Evolutionary conservation across 2,888 invertebrate species (phyloP), one percentile per base, ranked within the genome.

Genomic region (Hedychridium roseum): DNA sequence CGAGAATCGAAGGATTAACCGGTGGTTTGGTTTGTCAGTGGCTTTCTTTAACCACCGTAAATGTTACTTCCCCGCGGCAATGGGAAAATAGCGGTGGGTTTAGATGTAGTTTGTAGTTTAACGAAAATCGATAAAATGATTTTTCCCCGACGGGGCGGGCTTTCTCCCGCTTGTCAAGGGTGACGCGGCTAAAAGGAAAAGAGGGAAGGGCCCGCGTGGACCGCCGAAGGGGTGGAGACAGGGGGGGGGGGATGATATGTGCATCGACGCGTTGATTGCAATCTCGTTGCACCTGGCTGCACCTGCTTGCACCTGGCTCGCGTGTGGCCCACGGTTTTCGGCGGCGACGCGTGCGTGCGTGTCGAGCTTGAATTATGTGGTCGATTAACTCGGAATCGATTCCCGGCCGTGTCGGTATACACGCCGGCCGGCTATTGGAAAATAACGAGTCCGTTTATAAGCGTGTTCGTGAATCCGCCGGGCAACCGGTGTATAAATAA

Each of bases 331-430:
- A 26, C 36, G 53, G 49, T 49, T 55, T 43, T 43, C 43, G 50
- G 44, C 21, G 43, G 32, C 23, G 34, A 50, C 52, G 50, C 51
- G 51, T 41, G 40, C 46, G 3, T 12, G 20, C 34, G 43, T 43
- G 41, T 43, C 41, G 41, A 34, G 40, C 44, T 37, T 60, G 54
- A 64, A 60, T 65, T 61, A 63, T 61, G 48, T 57, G 51, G 43
- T 51, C 50, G 57, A 61, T 63, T 63, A 61, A 63, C 56, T 48
- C 28, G 57, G 44, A 55, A 54, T 63, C 56, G 56, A 65, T 67
- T 59, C 51, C 43, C 12, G 27, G 38, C n/a, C 43, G 37, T 44
- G 38, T 49, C 48, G 48, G 43, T 39, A n/a, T n/a, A n/a, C n/a
- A n/a, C n/a, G 27, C 31, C 17, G 28, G 26, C 31, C 12, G 27